Evolutionary conservation across 2,888 invertebrate genomes (phyloP).

Genomic region (Campoplex capitator): DNA sequence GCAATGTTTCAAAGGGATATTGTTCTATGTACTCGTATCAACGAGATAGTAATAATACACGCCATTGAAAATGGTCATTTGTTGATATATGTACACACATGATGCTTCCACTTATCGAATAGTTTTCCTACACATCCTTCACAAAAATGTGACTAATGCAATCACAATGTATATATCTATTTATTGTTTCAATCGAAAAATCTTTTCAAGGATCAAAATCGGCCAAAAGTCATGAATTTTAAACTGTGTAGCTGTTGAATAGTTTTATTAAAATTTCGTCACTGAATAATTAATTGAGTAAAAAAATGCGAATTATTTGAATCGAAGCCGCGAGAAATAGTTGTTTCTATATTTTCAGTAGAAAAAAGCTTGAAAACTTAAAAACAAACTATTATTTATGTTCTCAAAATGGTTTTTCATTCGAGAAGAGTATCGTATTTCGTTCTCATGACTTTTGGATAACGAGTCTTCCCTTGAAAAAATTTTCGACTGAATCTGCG

Average conservation of each 20-base stretch:
- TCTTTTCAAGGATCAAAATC: constrained; percentile 8
- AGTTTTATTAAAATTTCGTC: not conserved
- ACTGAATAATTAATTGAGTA: not conserved
- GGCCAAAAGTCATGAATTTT: not conserved
- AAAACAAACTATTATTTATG: not conserved
- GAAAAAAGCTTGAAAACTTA: not conserved
- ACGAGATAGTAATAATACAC: constrained; percentile 42
- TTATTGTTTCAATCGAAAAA: not conserved
- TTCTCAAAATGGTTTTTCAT: not conserved
- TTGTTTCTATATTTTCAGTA: not conserved
- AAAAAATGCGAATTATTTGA: not conserved
- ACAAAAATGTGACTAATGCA: constrained; percentile 28
- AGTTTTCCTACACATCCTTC: constrained; percentile 43
- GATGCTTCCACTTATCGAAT: constrained; percentile 59
- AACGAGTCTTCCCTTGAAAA: not conserved
- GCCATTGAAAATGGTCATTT: constrained; percentile 30
- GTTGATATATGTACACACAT: constrained; percentile 24
- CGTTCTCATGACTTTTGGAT: not conserved
- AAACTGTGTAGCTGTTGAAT: not conserved
- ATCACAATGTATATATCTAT: constrained; percentile 11
- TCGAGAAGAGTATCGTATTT: not conserved
- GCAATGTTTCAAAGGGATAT: constrained; percentile 46
- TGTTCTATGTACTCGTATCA: constrained; percentile 21
- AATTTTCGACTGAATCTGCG: constrained; percentile 33
- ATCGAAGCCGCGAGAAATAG: not conserved